phyloP scores from a whole-genome alignment of 2,888 invertebrate genomes.

The Paralinhomoeus sp. region DNA sequence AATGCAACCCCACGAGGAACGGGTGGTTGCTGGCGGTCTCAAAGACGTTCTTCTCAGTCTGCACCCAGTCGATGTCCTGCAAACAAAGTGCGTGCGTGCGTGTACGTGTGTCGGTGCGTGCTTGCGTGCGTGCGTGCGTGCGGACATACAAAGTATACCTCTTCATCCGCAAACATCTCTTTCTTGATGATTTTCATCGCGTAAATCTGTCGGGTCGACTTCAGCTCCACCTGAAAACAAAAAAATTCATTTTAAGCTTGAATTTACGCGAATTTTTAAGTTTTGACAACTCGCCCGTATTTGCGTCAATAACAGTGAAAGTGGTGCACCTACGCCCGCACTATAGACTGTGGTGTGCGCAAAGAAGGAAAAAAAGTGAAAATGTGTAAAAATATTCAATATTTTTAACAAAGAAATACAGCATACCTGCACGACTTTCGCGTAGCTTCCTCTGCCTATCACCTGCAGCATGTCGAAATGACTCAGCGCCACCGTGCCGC shows the following conservation, averaged over 20 bases:
- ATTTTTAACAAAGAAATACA: too few relatives aligned
- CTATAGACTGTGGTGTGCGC: too few relatives aligned
- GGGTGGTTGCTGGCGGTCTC: slow-evolving; percentile 99
- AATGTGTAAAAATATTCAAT: too few relatives aligned
- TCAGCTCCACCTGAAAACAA: slow-evolving; percentile 91
- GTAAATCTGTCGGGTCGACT: slow-evolving; percentile 79
- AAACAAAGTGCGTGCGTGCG: slow-evolving; percentile 7
- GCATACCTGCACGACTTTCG: slow-evolving; percentile 95
- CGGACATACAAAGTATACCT: slow-evolving; percentile 34
- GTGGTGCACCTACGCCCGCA: too few relatives aligned
- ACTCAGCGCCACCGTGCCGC: too few relatives aligned
- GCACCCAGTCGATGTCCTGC: slow-evolving; percentile 57
- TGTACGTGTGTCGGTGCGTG: too few relatives aligned
- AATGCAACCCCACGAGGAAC: slow-evolving; percentile 92
- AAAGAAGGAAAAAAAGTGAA: too few relatives aligned
- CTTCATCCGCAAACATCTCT: slow-evolving; percentile 90
- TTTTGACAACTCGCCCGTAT: too few relatives aligned
- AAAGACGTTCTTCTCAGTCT: slow-evolving; percentile 98
- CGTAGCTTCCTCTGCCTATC: slow-evolving; percentile 94
- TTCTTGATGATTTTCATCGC: slow-evolving; percentile 99
- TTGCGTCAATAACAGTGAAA: too few relatives aligned
- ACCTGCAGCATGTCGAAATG: slow-evolving; percentile 94
- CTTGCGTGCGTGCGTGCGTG: too few relatives aligned
- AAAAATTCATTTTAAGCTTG: too few relatives aligned
- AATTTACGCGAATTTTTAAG: too few relatives aligned